A percentile compares a stretch with the other conserved stretches of the same genome.
Evolutionary conservation across 2,797 vertebrate genomes (phyloP).

Genomic region (Molossus molossus): DNA sequence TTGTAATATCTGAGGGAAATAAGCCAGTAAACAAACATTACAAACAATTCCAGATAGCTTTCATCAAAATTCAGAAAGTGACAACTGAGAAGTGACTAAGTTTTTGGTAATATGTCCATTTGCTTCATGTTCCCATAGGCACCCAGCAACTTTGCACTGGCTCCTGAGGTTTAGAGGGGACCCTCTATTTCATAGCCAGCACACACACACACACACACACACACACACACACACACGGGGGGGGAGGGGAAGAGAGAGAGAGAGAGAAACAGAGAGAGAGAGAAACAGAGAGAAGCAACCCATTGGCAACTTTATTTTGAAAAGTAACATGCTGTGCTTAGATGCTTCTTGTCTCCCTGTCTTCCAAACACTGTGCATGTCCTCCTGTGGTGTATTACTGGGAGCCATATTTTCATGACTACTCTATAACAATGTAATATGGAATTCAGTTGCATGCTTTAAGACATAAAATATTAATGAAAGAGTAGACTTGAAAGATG

Average conservation of each 20-base stretch:
- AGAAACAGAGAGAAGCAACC: not conserved
- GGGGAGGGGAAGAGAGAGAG: no score
- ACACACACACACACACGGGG: no score
- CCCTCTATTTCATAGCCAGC: not conserved
- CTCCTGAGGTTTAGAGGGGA: not conserved
- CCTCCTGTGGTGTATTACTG: not conserved
- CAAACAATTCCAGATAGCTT: not conserved
- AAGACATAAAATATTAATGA: constrained; percentile 12
- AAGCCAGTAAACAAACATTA: not conserved
- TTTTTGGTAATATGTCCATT: not conserved
- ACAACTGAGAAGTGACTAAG: not conserved
- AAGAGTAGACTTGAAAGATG: not conserved
- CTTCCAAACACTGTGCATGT: not conserved
- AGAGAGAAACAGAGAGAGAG: no score
- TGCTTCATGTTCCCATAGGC: not conserved
- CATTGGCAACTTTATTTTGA: not conserved
- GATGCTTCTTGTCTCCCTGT: not conserved
- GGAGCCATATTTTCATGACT: not conserved
- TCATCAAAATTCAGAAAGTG: not conserved
- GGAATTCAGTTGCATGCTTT: not conserved
- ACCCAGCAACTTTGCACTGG: rapidly evolving
- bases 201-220: not conserved
- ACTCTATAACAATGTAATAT: not conserved
- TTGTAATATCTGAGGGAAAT: not conserved
- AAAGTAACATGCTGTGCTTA: not conserved